Base-by-base conservation (phyloP, 1,140 invertebrate genomes). In the Nephila pilipes region DNA sequence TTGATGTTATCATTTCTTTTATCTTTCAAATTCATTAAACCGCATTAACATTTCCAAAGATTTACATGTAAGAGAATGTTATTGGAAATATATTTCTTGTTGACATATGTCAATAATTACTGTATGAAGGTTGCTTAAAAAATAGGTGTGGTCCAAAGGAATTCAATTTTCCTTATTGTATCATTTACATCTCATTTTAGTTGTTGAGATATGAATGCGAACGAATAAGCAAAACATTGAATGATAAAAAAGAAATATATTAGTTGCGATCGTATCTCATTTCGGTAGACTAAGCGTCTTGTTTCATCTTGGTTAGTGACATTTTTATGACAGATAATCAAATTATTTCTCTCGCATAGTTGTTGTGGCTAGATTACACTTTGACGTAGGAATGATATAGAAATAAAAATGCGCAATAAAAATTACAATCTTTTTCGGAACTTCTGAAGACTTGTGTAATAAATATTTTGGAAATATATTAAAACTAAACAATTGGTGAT, bases 241-340 rank as follows among this genome's bases (percentile, higher is more conserved):
- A 32, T 5, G 32, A 75, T 10, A 65, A 65, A 29, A n/a, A 46
- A 46, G 46, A 60, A 60, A 18, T 22, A 22, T 20, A 25, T 10
- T 25, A n/a, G n/a, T 81, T 54, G 36, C 38, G 2, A 16, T 81
- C 46, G 29, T 81, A 81, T 81, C 46, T 81, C 80, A 55, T 81
- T 81, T 54, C 46, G 2, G 29, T 16, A 81, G 46, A 81, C 46
- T 29, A 18, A 81, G 38, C 80, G 80, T 54, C 80, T 81, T 55
- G 38, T 54, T 81, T 46, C 80, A 54, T 25, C 25, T 81, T 55
- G 22, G 80, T 54, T 81, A 22, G 38, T 81, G 80, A 81, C 20
- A 54, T 46, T 81, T 81, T 81, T 81, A 54, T 81, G 46, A 55
- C 80, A n/a, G 22, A 55, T 81, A 81, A 81, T 54, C 80, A 81